phyloP scores from a whole-genome alignment of 2,888 invertebrate genomes.

The Tetragnatha montana region DNA sequence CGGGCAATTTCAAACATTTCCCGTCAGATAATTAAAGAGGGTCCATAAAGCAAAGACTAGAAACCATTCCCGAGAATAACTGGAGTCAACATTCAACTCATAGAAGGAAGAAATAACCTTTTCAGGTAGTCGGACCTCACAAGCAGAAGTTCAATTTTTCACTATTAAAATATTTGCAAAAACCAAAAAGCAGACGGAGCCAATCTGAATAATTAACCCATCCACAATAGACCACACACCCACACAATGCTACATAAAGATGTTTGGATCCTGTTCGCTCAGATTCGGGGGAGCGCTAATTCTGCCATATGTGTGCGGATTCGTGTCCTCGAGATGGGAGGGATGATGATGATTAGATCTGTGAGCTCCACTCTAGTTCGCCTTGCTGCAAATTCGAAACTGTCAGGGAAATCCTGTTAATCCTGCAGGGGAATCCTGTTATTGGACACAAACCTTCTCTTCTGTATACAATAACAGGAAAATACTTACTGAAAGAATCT shows the following conservation, averaged over 20 bases:
- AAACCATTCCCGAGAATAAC: not conserved
- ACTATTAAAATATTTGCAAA: constrained; percentile 15
- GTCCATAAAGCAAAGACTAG: not conserved
- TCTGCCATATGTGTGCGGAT: constrained; percentile 18
- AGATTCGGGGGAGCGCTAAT: constrained; percentile 45
- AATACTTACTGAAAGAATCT: no score
- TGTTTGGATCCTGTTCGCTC: constrained; percentile 37
- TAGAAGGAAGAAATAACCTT: not conserved
- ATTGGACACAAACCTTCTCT: no score
- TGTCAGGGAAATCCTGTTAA: no score
- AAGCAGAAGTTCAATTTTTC: constrained; percentile 53
- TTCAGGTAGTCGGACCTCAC: constrained; percentile 54
- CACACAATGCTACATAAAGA: constrained; percentile 43
- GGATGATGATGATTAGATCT: no score
- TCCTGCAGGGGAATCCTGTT: no score
- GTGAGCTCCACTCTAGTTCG: no score
- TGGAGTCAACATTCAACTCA: constrained; percentile 4
- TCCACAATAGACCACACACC: constrained; percentile 64
- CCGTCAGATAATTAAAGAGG: not conserved
- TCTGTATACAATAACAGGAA: no score
- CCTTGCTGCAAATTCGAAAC: no score
- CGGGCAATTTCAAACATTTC: not conserved
- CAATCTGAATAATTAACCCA: constrained; percentile 57
- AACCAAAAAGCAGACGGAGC: constrained; percentile 24
- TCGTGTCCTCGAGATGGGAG: constrained; percentile 1